Evolutionary conservation across 2,888 invertebrate species (phyloP).

Genomic region (Netelia virgata): DNA sequence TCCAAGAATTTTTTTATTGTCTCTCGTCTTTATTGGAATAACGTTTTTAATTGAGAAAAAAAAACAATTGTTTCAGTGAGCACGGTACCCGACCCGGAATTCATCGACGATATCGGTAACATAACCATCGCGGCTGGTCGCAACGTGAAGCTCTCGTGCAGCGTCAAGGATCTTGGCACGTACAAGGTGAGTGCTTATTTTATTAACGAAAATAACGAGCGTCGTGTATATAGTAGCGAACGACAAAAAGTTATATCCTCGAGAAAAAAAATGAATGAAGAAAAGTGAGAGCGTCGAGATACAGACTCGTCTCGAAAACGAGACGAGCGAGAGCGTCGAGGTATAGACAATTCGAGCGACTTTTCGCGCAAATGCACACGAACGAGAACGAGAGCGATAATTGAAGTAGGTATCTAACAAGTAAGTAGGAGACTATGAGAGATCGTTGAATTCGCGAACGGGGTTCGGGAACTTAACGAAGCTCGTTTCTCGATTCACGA

Average conservation of each 20-base stretch:
- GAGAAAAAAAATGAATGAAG: neutral
- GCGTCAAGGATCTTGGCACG: slow-evolving; percentile 95
- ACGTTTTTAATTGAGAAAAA: neutral
- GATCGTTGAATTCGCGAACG: neutral
- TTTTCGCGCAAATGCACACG: neutral
- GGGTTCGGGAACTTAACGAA: slow-evolving; percentile 61
- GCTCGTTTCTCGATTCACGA: slow-evolving; percentile 60
- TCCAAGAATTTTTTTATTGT: neutral
- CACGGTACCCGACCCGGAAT: slow-evolving; percentile 93
- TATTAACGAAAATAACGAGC: neutral
- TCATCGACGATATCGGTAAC: slow-evolving; percentile 95
- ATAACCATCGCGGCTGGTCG: slow-evolving; percentile 96
- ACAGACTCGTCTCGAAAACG: too few species aligned
- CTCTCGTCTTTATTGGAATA: neutral
- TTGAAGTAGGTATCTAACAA: slow-evolving; percentile 34
- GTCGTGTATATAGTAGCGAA: neutral
- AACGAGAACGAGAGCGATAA: slow-evolving; percentile 10
- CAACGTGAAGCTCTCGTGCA: slow-evolving; percentile 95
- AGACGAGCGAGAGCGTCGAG: neutral
- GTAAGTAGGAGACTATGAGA: slow-evolving; percentile 31
- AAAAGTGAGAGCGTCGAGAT: neutral
- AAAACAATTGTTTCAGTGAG: slow-evolving; percentile 88
- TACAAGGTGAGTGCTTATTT: slow-evolving; percentile 90
- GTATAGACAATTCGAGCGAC: neutral
- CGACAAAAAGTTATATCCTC: too few species aligned